These are phyloP conservation scores for Pseudochromis fuscus DNA, from an alignment of 2,797 vertebrate genomes.

Conservation along the genomic window DNA sequence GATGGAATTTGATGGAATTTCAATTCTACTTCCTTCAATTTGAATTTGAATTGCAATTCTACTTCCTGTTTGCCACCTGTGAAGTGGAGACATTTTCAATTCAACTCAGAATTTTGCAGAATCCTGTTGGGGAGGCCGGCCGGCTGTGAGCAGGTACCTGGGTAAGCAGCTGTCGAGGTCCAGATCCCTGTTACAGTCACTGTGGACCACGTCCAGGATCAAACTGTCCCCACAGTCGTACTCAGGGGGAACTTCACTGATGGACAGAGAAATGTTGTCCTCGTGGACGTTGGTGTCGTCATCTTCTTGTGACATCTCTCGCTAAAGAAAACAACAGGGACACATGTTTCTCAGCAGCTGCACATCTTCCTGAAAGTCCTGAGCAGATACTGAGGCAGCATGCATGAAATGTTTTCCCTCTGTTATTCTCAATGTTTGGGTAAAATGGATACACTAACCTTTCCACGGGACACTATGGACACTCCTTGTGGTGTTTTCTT, in stretches of 20 bases:
- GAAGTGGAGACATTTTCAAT: no score
- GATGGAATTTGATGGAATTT: no score
- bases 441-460: slow-evolving; percentile 86
- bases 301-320: slow-evolving; percentile 84
- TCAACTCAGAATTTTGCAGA: no score
- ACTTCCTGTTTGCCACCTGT: no score
- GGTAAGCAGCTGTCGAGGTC: slow-evolving; percentile 86
- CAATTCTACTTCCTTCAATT: no score
- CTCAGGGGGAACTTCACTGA: slow-evolving; percentile 87
- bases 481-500: slow-evolving; percentile 78
- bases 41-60: no score
- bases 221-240: slow-evolving; percentile 88
- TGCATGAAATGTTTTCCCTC: slow-evolving; percentile 55
- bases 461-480: slow-evolving; percentile 78
- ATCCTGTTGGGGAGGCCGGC: no score
- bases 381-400: slow-evolving; percentile 47
- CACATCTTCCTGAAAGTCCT: slow-evolving; percentile 5
- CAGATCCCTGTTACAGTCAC: slow-evolving; percentile 85
- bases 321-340: slow-evolving; percentile 71
- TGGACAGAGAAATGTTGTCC: slow-evolving; percentile 88
- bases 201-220: slow-evolving; percentile 84
- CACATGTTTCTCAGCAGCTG: slow-evolving; percentile 4
- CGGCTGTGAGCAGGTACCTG: slow-evolving; percentile 87
- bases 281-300: slow-evolving; percentile 87
- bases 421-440: slow-evolving; percentile 40